Conservation (phyloP, 2,797 vertebrate species). For the Austrolebias charrua region DNA sequence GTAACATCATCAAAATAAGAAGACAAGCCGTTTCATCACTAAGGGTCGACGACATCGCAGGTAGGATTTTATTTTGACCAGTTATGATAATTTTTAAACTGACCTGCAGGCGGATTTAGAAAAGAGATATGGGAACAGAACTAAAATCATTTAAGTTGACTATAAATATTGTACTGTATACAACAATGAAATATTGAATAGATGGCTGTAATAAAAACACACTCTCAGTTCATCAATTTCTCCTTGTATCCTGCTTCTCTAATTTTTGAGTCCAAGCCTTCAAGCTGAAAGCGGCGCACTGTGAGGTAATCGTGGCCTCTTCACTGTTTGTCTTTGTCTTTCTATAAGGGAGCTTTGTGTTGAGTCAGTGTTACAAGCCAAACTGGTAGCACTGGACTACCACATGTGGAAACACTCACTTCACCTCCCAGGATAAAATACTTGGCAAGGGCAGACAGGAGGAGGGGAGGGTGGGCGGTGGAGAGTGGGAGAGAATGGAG, state of each 20-base stretch:
- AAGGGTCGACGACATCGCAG: not conserved
- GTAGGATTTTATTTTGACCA: constrained; percentile 41
- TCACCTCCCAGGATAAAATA: constrained; percentile 71
- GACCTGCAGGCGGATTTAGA: constrained; percentile 4
- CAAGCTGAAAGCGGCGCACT: constrained; percentile 47
- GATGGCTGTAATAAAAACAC: not conserved
- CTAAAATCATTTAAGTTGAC: no score
- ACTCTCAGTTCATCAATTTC: not conserved
- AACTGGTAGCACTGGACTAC: constrained; percentile 74
- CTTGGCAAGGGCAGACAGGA: constrained; percentile 59
- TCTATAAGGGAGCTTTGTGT: constrained; percentile 74
- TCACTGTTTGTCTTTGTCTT: constrained; percentile 66
- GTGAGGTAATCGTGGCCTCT: constrained; percentile 58
- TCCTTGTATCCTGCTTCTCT: constrained; percentile 2
- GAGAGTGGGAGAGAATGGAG: constrained; percentile 34
- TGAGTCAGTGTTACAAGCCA: constrained; percentile 74
- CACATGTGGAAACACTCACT: constrained; percentile 80
- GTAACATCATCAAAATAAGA: not conserved
- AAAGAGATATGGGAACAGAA: constrained; percentile 3
- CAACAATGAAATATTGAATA: not conserved
- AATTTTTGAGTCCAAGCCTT: constrained; percentile 18
- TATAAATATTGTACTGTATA: not conserved
- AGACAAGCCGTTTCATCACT: constrained; percentile 8
- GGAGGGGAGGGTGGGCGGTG: constrained; percentile 32
- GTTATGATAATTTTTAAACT: constrained; percentile 43